Conservation (phyloP, 1,140 invertebrate genomes). For the Teleopsis dalmanni region DNA sequence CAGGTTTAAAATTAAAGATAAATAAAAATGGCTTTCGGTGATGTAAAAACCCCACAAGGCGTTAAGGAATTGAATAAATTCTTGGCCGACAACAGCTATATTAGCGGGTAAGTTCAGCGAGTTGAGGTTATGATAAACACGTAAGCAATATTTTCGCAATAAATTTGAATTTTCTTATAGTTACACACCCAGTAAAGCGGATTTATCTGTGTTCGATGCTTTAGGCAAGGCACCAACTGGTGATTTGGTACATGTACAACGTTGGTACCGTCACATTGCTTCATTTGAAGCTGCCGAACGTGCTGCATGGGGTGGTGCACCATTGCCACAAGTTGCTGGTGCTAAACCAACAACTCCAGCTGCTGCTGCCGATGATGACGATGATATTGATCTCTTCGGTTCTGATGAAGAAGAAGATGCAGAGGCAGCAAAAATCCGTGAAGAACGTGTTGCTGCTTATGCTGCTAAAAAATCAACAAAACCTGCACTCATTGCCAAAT, state of each 20-base stretch:
- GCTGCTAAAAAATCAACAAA: constrained; percentile 90
- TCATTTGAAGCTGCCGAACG: constrained; percentile 59
- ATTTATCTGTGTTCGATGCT: constrained; percentile 73
- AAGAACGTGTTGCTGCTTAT: constrained; percentile 82
- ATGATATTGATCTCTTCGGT: constrained; percentile 76
- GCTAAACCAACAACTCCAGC: constrained; percentile 49
- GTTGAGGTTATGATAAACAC: too few relatives aligned
- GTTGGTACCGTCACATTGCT: constrained; percentile 95
- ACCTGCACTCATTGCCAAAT: constrained; percentile 87
- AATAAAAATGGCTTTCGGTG: constrained; percentile 67
- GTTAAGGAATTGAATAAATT: constrained; percentile 71
- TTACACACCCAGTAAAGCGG: constrained; percentile 75
- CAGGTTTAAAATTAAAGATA: constrained; percentile 3
- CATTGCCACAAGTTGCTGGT: constrained; percentile 50
- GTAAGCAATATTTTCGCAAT: too few relatives aligned
- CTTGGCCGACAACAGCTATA: constrained; percentile 77
- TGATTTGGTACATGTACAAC: constrained; percentile 64
- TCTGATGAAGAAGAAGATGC: constrained; percentile 77
- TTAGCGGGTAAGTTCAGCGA: too few relatives aligned
- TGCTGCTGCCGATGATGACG: constrained; percentile 51
- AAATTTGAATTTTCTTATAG: too few relatives aligned
- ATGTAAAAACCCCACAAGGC: constrained; percentile 74
- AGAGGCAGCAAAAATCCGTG: constrained; percentile 70
- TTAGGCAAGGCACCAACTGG: constrained; percentile 64
- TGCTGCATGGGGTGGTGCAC: constrained; percentile 47